phyloP scores from a whole-genome alignment of 2,113 vertebrate genomes.

The Dasypus novemcinctus region DNA sequence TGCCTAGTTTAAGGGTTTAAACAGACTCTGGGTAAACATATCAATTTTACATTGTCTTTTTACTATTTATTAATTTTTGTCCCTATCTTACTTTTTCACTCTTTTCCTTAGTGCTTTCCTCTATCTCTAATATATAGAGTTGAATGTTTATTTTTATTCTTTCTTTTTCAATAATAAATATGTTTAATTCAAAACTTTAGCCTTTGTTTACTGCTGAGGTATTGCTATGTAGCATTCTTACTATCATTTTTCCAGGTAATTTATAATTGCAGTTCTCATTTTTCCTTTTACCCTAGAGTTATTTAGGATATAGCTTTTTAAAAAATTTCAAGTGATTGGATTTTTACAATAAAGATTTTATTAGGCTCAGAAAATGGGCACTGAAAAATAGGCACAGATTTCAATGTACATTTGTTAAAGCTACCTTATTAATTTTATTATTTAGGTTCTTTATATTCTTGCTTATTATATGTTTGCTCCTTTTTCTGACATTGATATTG shows the following conservation, averaged over 20 bases:
- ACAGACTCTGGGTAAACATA: not conserved
- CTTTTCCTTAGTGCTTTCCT: not conserved
- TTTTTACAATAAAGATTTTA: conserved; percentile 41
- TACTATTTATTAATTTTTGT: not conserved
- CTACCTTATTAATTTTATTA: not conserved
- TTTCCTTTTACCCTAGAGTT: conserved; percentile 5
- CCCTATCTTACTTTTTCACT: not conserved
- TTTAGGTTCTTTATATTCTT: not conserved
- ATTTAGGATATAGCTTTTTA: not conserved
- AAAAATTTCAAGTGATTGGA: not conserved
- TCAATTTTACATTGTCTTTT: not conserved
- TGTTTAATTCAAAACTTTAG: not conserved
- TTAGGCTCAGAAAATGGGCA: not conserved
- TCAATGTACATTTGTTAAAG: not conserved
- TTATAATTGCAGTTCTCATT: not conserved
- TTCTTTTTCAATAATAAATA: not conserved
- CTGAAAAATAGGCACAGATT: not conserved
- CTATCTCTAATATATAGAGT: not conserved
- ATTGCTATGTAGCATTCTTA: not conserved
- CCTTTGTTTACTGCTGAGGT: not conserved
- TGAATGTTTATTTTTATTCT: not conserved
- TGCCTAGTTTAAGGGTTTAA: not conserved
- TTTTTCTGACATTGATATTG: not conserved
- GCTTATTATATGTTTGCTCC: not conserved
- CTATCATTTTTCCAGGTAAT: not conserved